Evolutionary conservation across 2,113 vertebrate species (phyloP).

Genomic region (Podarcis raffonei): DNA sequence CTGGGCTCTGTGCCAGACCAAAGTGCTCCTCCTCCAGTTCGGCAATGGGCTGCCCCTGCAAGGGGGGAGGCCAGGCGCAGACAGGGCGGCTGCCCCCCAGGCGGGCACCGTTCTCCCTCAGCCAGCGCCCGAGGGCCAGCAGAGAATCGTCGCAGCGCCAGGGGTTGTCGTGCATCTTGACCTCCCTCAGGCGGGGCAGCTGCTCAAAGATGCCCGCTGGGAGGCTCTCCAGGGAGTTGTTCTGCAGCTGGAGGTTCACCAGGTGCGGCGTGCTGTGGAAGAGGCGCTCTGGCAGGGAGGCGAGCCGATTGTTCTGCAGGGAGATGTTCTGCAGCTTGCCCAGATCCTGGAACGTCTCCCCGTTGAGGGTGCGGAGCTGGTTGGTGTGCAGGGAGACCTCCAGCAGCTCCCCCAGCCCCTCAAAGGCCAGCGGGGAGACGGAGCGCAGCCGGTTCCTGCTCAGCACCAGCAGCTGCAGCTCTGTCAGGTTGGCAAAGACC

Average conservation of each 20-base stretch:
- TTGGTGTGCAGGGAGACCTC: conserved; percentile 92
- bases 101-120: conserved; percentile 74
- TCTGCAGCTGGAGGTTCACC: conserved; percentile 81
- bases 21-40: conserved; percentile 57
- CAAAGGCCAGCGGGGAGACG: conserved; percentile 79
- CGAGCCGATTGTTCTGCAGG: conserved; percentile 86
- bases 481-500: conserved; percentile 83
- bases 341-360: conserved; percentile 76
- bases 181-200: conserved; percentile 72
- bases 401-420: conserved; percentile 78
- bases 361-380: conserved; percentile 72
- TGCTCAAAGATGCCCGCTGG: conserved; percentile 78
- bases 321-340: conserved; percentile 86
- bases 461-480: conserved; percentile 84
- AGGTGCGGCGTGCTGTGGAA: conserved; percentile 75
- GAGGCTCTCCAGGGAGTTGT: conserved; percentile 85
- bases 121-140: conserved; percentile 83
- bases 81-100: conserved; percentile 71
- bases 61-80: conserved; percentile 74
- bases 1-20: not conserved
- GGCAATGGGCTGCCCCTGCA: conserved; percentile 69
- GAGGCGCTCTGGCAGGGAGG: conserved; percentile 76
- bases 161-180: conserved; percentile 86
- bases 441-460: conserved; percentile 84
- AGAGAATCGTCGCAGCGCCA: conserved; percentile 89